Base-by-base conservation (phyloP, 2,113 vertebrate genomes). In the Ammodytes marinus region DNA sequence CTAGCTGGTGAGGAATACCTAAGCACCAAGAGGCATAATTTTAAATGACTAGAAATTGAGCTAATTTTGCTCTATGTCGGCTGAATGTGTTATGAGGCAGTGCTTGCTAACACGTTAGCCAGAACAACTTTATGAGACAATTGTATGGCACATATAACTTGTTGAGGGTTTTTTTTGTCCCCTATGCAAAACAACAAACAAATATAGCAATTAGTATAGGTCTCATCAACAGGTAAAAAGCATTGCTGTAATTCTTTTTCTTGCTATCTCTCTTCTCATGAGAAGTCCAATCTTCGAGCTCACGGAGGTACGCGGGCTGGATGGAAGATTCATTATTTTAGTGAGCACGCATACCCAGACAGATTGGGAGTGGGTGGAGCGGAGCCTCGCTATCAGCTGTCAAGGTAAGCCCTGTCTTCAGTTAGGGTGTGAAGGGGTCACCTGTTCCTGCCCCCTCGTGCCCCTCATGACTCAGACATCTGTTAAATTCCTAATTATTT, bases 401-500 rank as follows among this genome's bases (percentile, higher is more conserved):
- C 89, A 86, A 75, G 85, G 88, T 88, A 87, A 78, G 83, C 83
- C 77, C 10, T 86, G 91, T 91, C 88, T 90, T 90, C 88, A 79
- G 70, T 89, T 74, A 78, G 72, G 77, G 79, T 79, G 79, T 45
- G 35, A 65, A 73, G 57, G 85, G 91, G 91, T 92, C 85, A 91
- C 84, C 65, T 78, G 69, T 65, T 86, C 79, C 82, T 86, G 75
- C 89, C 76, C 83, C 66, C 19, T 80, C 60, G 68, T 88, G 73
- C 80, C 70, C 84, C 74, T 79, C 65, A 77, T 81, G 87, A 84
- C 84, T 86, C 46, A 80, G 84, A 92, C 91, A 92, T 86, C 90
- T 91, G 91, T 92, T 83, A 94, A 63, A 82, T 71, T 81, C 77
- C 69, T 87, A 91, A 91, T 92, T 90, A 92, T 88, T 86, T 27